These are phyloP conservation scores for Actinostola sp. DNA, from an alignment of 92 coral and sea anemone genomes.

Conservation along the genomic window DNA sequence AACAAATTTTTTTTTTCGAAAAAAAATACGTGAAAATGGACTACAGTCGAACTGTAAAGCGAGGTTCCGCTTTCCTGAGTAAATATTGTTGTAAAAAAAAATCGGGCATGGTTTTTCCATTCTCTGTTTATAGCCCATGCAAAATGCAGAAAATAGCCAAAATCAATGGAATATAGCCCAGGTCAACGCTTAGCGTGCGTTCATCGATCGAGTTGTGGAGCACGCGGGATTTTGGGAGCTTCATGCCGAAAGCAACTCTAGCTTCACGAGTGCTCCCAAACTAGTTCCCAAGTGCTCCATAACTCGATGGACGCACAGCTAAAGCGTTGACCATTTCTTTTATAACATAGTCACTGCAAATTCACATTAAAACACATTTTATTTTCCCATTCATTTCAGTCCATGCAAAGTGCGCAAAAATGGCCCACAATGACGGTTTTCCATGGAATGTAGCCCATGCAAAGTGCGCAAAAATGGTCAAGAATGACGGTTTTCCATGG, in stretches of 20 bases:
- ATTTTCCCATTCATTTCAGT: not conserved
- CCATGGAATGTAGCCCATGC: not conserved
- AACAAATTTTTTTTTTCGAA: no score
- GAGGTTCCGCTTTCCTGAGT: no score
- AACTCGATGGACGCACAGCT: no score
- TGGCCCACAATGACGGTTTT: not conserved
- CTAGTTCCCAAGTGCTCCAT: not conserved
- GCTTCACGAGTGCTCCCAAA: no score
- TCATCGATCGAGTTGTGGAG: no score
- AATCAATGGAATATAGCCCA: not conserved
- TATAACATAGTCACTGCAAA: conserved; percentile 1
- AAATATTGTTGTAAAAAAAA: no score
- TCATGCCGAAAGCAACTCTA: no score
- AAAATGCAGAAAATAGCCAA: not conserved
- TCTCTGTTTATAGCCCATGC: conserved; percentile 3
- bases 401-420: conserved; percentile 1
- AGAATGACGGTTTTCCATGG: not conserved
- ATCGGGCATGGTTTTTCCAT: no score
- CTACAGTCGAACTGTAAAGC: no score
- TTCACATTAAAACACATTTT: not conserved
- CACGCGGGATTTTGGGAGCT: no score
- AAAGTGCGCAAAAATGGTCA: not conserved
- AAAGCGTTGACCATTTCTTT: not conserved
- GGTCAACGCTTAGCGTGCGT: not conserved
- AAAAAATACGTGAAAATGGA: no score